These are phyloP conservation scores for Achroia grisella DNA, from an alignment of 1,140 invertebrate species.

Conservation along the genomic window DNA sequence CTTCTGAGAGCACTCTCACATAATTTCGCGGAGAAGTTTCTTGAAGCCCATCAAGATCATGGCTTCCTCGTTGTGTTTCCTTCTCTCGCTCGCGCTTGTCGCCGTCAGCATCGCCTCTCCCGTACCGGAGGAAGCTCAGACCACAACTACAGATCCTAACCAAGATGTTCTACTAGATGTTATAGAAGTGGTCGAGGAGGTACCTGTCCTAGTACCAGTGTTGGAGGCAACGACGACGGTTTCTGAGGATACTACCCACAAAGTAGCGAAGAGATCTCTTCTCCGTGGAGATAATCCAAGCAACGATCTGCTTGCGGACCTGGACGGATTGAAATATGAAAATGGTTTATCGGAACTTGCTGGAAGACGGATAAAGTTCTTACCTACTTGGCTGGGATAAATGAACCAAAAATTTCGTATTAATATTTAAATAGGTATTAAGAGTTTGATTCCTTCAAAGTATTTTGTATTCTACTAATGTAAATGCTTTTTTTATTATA, in stretches of 20 bases:
- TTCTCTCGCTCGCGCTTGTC: conserved; percentile 33
- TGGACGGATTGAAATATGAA: conserved; percentile 32
- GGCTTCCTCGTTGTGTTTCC: conserved; percentile 30
- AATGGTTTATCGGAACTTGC: conserved; percentile 33
- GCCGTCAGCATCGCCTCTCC: conserved; percentile 24
- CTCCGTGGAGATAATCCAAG: conserved; percentile 34
- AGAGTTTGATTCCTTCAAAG: too few species aligned
- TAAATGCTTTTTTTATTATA: too few species aligned
- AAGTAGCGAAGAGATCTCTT: conserved; percentile 41
- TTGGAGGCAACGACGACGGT: conserved; percentile 16
- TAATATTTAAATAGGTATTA: too few species aligned
- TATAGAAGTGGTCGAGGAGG: conserved; percentile 30
- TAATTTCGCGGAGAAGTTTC: conserved; percentile 23
- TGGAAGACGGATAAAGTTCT: conserved; percentile 50
- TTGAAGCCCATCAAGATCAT: conserved; percentile 33
- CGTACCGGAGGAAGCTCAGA: conserved; percentile 21
- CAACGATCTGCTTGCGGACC: conserved; percentile 40
- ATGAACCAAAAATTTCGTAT: not conserved
- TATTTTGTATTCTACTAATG: too few species aligned
- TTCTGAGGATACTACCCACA: conserved; percentile 25
- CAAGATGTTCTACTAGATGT: conserved; percentile 4
- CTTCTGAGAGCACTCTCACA: conserved; percentile 10
- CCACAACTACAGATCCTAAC: conserved; percentile 19
- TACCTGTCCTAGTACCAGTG: conserved; percentile 24
- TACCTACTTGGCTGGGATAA: conserved; percentile 50